Conservation (phyloP, 1,140 invertebrate genomes). For the Trichomalopsis sarcophagae region DNA sequence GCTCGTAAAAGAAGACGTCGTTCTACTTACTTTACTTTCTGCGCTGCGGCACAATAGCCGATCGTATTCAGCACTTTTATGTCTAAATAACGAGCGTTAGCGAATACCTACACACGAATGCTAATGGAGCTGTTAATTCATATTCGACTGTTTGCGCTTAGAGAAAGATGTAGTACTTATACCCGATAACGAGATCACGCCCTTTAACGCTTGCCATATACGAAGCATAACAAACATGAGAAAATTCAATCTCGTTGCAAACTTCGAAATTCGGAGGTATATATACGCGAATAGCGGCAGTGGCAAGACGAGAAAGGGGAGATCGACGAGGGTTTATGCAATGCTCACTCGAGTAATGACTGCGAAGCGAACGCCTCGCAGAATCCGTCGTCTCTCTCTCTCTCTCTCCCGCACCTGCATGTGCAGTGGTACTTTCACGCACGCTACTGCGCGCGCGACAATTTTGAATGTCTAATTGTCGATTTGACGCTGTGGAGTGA, state of each 20-base stretch:
- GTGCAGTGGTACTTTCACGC: slow-evolving; percentile 31
- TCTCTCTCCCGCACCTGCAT: slow-evolving; percentile 31
- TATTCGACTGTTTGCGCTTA: too few species aligned
- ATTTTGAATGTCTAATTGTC: background rate
- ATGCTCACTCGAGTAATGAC: slow-evolving; percentile 57
- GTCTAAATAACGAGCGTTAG: background rate
- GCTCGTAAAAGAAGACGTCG: background rate
- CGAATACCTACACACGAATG: too few species aligned
- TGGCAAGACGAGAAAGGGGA: slow-evolving; percentile 64
- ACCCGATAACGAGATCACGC: too few species aligned
- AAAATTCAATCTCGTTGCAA: too few species aligned
- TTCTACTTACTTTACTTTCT: background rate
- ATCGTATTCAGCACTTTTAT: background rate
- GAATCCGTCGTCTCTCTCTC: slow-evolving; percentile 55
- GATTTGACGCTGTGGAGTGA: background rate
- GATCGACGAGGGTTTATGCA: slow-evolving; percentile 65
- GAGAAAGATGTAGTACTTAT: too few species aligned
- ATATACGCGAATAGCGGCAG: background rate
- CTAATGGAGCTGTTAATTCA: too few species aligned
- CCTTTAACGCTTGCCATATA: too few species aligned
- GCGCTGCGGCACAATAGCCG: background rate
- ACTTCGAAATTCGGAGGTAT: background rate
- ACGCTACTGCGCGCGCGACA: background rate
- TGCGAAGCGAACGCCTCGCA: slow-evolving; percentile 55
- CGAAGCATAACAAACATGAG: too few species aligned